phyloP scores from a whole-genome alignment of 2,113 vertebrate genomes.

The Emydocephalus ijimae region DNA sequence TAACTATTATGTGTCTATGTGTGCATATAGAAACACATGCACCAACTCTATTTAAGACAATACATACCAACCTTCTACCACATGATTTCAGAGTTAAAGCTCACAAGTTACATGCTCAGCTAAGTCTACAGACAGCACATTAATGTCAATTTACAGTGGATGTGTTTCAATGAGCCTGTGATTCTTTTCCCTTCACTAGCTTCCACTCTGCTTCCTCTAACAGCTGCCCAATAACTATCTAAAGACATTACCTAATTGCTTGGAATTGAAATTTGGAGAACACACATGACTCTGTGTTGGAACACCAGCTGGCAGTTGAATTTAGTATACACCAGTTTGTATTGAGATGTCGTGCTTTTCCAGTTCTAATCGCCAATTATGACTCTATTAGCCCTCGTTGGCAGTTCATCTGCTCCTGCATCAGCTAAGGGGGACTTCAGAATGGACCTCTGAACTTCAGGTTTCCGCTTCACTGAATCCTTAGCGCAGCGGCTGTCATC shows the following conservation, averaged over 20 bases:
- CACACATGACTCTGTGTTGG: slow-evolving; percentile 36
- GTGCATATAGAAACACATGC: background rate
- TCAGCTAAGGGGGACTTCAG: slow-evolving; percentile 74
- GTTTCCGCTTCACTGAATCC: slow-evolving; percentile 77
- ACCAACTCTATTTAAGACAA: background rate
- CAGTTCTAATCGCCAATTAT: slow-evolving; percentile 97
- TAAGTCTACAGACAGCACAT: slow-evolving; percentile 40
- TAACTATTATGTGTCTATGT: background rate
- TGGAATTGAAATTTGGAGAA: slow-evolving; percentile 39
- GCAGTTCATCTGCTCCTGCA: slow-evolving; percentile 92
- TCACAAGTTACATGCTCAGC: slow-evolving; percentile 41
- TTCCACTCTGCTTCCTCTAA: background rate
- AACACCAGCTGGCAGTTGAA: slow-evolving; percentile 68
- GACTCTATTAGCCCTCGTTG: slow-evolving; percentile 94
- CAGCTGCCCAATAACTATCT: slow-evolving; percentile 20
- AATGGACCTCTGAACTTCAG: slow-evolving; percentile 80
- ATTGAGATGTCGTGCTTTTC: slow-evolving; percentile 82
- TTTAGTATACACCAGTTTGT: slow-evolving; percentile 69
- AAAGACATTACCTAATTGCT: slow-evolving; percentile 28
- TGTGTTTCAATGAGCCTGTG: slow-evolving; percentile 24
- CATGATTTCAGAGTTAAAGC: background rate
- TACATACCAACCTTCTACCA: slow-evolving; percentile 6
- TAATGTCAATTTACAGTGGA: slow-evolving; percentile 50
- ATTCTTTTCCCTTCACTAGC: background rate
- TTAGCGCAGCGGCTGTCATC: slow-evolving; percentile 79